Conservation (phyloP, 2,888 invertebrate genomes). For the Alviniconcha strummeri region DNA sequence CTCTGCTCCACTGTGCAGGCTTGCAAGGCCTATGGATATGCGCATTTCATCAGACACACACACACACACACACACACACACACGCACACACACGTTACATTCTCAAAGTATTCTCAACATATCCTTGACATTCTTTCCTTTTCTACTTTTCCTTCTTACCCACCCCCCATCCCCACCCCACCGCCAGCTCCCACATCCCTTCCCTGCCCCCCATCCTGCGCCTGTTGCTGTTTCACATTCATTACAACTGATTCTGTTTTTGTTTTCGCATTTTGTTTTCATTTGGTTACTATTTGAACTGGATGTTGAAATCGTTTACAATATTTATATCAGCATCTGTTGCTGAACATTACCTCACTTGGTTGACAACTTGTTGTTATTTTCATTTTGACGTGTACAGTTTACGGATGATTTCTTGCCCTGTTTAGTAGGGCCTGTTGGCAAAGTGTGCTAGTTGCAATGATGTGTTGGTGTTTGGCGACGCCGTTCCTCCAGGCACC, state of each 20-base stretch:
- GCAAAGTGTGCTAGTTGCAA: background rate
- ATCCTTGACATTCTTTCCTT: too few relatives aligned
- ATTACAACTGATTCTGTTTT: background rate
- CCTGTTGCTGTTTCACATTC: too few relatives aligned
- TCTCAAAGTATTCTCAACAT: too few relatives aligned
- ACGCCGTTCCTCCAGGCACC: background rate
- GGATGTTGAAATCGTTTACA: constrained; percentile 12
- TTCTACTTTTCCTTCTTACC: too few relatives aligned
- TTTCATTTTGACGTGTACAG: background rate
- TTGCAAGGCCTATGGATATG: background rate
- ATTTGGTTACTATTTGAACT: background rate
- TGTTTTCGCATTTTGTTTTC: background rate
- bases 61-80: too few relatives aligned
- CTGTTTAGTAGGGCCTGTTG: background rate
- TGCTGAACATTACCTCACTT: constrained; percentile 19
- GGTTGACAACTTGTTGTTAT: background rate
- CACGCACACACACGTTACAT: too few relatives aligned
- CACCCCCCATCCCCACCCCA: background rate
- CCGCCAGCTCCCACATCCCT: background rate
- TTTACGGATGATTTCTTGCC: background rate
- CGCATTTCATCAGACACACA: too few relatives aligned
- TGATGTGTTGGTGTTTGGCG: background rate
- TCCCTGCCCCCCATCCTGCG: background rate
- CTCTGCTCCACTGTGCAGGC: background rate
- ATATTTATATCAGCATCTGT: background rate